Evolutionary conservation across 30 jellyfish, hydroid and myxozoan genomes (phyloP).

Genomic region (Cassiopea xamachana): DNA sequence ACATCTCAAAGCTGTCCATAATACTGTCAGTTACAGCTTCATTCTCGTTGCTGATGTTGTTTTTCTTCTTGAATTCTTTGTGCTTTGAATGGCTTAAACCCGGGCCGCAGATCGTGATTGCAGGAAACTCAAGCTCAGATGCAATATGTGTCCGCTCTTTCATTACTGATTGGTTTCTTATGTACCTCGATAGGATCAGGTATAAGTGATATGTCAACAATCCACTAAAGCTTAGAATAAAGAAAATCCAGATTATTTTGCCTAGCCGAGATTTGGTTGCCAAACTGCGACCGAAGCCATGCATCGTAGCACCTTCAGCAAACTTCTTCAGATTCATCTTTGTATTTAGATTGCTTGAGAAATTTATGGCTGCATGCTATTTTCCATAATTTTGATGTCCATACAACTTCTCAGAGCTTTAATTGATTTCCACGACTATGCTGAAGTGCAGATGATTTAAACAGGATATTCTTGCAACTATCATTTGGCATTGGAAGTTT

Average conservation of each 20-base stretch:
- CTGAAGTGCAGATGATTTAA: no score
- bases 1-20: neutral
- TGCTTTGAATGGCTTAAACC: neutral
- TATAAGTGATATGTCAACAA: neutral
- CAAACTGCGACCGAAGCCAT: constrained; percentile 45
- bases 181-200: neutral
- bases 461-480: no score
- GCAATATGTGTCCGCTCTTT: constrained; percentile 9
- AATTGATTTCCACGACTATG: no score
- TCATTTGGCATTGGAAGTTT: no score
- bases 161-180: neutral
- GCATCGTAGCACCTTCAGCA: constrained; percentile 53
- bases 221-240: constrained; percentile 4
- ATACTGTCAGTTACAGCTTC: neutral
- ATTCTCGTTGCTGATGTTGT: neutral
- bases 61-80: neutral
- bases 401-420: no score
- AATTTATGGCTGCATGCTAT: neutral
- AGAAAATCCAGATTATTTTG: constrained; percentile 27
- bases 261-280: constrained; percentile 12
- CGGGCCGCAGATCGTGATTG: constrained; percentile 43
- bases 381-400: no score
- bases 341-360: neutral
- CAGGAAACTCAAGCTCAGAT: constrained; percentile 12
- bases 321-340: constrained; percentile 46